Base-by-base conservation (phyloP, 2,797 vertebrate genomes). In the Gouania willdenowi region DNA sequence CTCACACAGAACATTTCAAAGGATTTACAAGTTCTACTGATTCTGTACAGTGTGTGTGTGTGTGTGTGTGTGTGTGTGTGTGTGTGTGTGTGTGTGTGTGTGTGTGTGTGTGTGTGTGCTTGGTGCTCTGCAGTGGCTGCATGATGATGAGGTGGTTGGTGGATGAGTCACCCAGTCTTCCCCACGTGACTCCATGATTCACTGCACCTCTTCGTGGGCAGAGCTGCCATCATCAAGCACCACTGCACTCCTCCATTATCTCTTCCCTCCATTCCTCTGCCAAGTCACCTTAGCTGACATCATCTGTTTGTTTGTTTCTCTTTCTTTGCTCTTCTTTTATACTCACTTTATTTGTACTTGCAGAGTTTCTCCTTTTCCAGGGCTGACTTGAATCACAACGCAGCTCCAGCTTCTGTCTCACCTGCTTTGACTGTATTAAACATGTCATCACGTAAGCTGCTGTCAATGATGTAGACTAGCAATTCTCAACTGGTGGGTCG, bases 151-250 rank as follows among this genome's bases (percentile, higher is more conserved):
- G n/a, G n/a, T n/a, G n/a, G 75, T 50, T 71, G 77, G 62, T 67
- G 79, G 73, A 87, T 89, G 88, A 89, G 67, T 89, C 88, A 89
- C 73, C 70, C 60, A 52, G 69, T 64, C 62, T 72, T 56, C 55
- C 68, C 68, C 83, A 85, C 77, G 79, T 86, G 83, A 85, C 85
- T 48, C 59, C 68, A 85, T 87, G 86, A 88, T 79, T 88, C 87
- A 88, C 71, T 67, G 81, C 81, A 80, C 74, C 71, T 82, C 73
- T 71, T 76, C 39, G 60, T 52, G 41, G 53, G 62, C 75, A 75
- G 53, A 65, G 46, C 71, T 68, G 66, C 69, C 71, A 56, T 73
- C 61, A 75, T 60, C 47, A 70, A n/a, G n/a, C n/a, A 42, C 51
- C 37, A 13, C 37, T 46, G 33, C 33, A 28, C 21, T 40, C 33